Conservation (phyloP, 35 echinoderm and acorn worm species). For the Acanthaster planci region DNA sequence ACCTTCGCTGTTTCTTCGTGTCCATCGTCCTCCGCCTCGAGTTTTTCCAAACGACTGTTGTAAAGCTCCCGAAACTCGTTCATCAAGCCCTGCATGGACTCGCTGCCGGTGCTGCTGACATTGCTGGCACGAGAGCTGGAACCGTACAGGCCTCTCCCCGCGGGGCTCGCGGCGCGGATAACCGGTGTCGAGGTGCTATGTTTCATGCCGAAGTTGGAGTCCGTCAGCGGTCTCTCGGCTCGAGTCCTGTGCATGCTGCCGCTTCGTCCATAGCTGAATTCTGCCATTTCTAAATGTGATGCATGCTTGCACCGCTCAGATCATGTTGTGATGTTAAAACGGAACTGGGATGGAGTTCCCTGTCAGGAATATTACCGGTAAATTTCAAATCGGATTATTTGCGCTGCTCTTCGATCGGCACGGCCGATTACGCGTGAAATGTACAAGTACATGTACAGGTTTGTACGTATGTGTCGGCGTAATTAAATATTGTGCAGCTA, state of each 20-base stretch:
- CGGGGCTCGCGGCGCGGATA: background rate
- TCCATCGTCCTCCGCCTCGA: slow-evolving; percentile 27
- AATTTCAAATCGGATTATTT: background rate
- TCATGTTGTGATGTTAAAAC: background rate
- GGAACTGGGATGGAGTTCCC: background rate
- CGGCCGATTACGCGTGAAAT: too few species aligned
- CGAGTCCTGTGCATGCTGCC: background rate
- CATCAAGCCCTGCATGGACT: slow-evolving; percentile 57
- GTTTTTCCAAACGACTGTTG: slow-evolving; percentile 43
- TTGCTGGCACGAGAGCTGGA: slow-evolving; percentile 41
- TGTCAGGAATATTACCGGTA: slow-evolving; percentile 1
- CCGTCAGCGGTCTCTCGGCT: slow-evolving; percentile 4
- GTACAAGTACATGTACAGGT: too few species aligned
- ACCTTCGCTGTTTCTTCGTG: slow-evolving; percentile 33
- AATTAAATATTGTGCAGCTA: too few species aligned
- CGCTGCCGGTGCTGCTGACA: slow-evolving; percentile 48
- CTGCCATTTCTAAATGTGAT: background rate
- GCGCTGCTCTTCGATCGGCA: background rate
- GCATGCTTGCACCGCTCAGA: background rate
- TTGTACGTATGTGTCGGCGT: too few species aligned
- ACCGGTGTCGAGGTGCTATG: background rate
- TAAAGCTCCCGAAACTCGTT: slow-evolving; percentile 59
- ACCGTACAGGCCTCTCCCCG: background rate
- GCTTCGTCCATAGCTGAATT: background rate
- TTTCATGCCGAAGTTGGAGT: background rate